Evolutionary conservation across 2,888 invertebrate genomes (phyloP), one percentile per base, ranked within the genome.

Genomic region (Pheosia gnoma): DNA sequence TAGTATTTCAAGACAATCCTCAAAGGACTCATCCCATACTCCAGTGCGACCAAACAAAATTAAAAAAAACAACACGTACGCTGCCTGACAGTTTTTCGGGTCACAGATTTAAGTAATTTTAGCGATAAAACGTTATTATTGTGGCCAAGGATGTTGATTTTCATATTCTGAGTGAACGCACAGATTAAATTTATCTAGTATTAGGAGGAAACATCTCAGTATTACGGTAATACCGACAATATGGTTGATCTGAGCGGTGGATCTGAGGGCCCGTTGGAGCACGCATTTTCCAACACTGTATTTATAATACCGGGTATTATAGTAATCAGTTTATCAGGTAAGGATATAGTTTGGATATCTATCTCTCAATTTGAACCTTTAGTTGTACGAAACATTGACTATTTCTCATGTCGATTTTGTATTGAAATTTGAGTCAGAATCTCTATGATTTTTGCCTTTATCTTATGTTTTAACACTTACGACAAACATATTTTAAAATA

Each of bases 171-270:
- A 74, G 60, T 60, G 52, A 63, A 62, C 59, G n/a, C 47, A 54
- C 59, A 59, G 45, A 63, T 11, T n/a, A 54, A 41, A 54, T 56
- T 60, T 10, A n/a, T 49, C 11, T 59, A 69, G 63, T 71, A 63
- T 60, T 70, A 62, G 38, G 62, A 68, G 65, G 66, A 59, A 74
- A 75, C 66, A 75, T 75, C 72, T 72, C 83, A 84, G 83, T 86
- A 86, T 86, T 86, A 74, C 6, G 5, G 6, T n/a, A 51, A 47
- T 47, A 47, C n/a, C 47, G 47, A 49, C 59, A 94, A 87, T 86
- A 98, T 98, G 98, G 98, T 98, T 70, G 97, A 98, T 89, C 94
- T 98, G 80, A 96, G 97, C 67, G 96, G 96, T 37, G 96, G 96
- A 57, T 95, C 96, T 65, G 97, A 97, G 77, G 96, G 96, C 7